These are phyloP conservation scores for Solea senegalensis DNA, from an alignment of 2,113 vertebrate genomes.

Conservation along the genomic window DNA sequence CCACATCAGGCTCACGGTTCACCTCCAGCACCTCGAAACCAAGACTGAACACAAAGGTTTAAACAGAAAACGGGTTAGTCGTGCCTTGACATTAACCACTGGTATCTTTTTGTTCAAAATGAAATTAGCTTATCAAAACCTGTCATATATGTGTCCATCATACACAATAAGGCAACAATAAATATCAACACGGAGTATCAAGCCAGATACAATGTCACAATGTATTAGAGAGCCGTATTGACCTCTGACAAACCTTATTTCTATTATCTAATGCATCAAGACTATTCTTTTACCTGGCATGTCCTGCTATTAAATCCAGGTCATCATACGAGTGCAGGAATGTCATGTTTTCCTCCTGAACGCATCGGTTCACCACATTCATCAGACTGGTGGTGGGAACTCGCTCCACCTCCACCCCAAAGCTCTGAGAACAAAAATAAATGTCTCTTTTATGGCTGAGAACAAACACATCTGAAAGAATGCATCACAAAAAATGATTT, in stretches of 20 bases:
- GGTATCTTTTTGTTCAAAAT: no score
- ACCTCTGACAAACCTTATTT: no score
- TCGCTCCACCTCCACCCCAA: constrained; percentile 80
- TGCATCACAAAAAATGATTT: background rate
- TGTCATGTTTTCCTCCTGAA: constrained; percentile 77
- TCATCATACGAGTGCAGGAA: constrained; percentile 82
- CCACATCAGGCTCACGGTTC: constrained; percentile 73
- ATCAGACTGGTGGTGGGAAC: constrained; percentile 73
- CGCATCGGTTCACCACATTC: constrained; percentile 74
- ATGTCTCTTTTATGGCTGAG: background rate
- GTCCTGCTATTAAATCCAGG: constrained; percentile 79
- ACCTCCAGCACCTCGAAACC: constrained; percentile 81
- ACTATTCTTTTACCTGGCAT: constrained; percentile 72
- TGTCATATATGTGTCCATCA: no score
- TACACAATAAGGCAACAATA: no score
- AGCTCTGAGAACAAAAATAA: constrained; percentile 65
- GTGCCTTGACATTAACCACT: background rate
- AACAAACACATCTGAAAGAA: background rate
- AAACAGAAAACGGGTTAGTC: background rate
- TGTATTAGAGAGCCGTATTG: no score
- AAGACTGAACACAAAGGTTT: constrained; percentile 55
- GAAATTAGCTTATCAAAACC: no score
- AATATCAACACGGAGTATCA: no score
- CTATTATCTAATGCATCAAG: no score
- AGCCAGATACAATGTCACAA: no score